Evolutionary conservation across 1,140 invertebrate species (phyloP).

Genomic region (Drosophila kohkoa): DNA sequence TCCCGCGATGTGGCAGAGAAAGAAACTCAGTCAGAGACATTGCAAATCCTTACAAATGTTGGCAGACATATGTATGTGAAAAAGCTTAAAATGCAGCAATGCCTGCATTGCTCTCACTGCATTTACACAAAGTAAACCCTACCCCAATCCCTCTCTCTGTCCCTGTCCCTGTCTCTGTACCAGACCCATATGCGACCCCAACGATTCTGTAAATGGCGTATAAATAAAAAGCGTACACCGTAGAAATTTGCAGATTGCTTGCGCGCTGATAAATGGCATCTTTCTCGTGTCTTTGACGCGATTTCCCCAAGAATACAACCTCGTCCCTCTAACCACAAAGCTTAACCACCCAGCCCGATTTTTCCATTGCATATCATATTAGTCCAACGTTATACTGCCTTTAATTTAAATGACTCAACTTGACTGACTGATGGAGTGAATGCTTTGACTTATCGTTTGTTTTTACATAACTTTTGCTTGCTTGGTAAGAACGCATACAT

Average conservation of each 20-base stretch:
- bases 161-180: background rate
- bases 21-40: slow-evolving; percentile 28
- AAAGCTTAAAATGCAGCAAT: slow-evolving; percentile 49
- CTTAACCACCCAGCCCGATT: too few relatives aligned
- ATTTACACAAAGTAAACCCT: slow-evolving; percentile 41
- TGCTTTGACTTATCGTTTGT: slow-evolving; percentile 72
- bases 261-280: slow-evolving; percentile 63
- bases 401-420: slow-evolving; percentile 68
- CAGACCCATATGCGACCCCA: background rate
- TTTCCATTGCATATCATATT: slow-evolving; percentile 68
- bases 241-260: slow-evolving; percentile 55
- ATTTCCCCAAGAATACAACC: background rate
- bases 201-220: slow-evolving; percentile 49
- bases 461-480: slow-evolving; percentile 79
- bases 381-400: slow-evolving; percentile 65
- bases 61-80: slow-evolving; percentile 72
- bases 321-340: background rate
- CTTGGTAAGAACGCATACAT: slow-evolving; percentile 62
- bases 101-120: slow-evolving; percentile 36
- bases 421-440: slow-evolving; percentile 41
- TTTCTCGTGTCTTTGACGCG: slow-evolving; percentile 42
- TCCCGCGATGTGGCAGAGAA: slow-evolving; percentile 7
- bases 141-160: background rate
- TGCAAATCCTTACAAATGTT: slow-evolving; percentile 78
- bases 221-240: slow-evolving; percentile 51